Evolutionary conservation across 2,113 vertebrate genomes (phyloP).

Genomic region (Columbina picui): DNA sequence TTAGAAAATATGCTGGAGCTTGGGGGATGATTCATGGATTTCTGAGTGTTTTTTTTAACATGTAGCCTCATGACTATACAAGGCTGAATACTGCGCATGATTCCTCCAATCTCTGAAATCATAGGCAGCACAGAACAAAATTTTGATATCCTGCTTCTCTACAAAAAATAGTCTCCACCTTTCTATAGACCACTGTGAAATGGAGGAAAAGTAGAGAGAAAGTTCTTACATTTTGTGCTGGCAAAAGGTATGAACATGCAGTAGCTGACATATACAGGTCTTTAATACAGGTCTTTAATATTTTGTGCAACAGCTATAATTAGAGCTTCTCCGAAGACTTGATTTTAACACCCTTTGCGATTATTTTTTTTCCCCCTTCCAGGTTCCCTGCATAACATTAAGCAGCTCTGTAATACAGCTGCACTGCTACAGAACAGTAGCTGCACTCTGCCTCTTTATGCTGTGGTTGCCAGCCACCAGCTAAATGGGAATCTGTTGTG

Average conservation of each 20-base stretch:
- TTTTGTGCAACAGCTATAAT: neutral
- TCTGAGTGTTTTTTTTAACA: neutral
- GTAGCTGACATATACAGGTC: neutral
- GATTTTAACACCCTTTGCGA: neutral
- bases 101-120: neutral
- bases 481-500: neutral
- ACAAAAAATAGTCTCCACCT: neutral
- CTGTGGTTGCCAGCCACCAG: neutral
- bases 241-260: neutral
- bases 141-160: neutral
- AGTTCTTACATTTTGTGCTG: neutral
- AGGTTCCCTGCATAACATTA: neutral
- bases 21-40: neutral
- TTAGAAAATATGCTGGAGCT: neutral
- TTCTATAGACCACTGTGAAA: neutral
- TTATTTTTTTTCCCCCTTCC: neutral
- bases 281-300: neutral
- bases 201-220: neutral
- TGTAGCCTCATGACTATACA: neutral
- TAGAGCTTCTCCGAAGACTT: neutral
- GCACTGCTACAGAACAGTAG: neutral
- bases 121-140: neutral
- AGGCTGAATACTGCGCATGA: neutral
- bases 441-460: neutral
- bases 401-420: neutral